Percentiles rank a stretch among this genome's conserved stretches.
Conservation (phyloP, 2,888 invertebrate species). For the Anaspis maculata region DNA sequence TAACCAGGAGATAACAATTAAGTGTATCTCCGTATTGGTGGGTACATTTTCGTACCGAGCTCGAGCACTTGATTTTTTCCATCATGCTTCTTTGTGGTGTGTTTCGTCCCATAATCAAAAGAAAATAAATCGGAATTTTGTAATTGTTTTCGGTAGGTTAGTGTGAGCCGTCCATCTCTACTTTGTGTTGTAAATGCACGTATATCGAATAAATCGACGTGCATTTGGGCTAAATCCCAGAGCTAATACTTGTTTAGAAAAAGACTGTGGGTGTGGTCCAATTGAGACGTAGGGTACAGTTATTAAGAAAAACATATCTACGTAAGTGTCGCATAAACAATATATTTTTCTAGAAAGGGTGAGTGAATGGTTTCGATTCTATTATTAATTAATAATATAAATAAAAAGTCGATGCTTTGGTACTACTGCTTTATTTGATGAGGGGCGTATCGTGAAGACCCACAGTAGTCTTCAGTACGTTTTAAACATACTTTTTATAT, state of each 20-base stretch:
- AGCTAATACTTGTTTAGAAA: slow-evolving; percentile 20
- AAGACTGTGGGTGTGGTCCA: slow-evolving; percentile 42
- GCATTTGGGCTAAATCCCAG: slow-evolving; percentile 15
- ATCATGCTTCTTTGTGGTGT: slow-evolving; percentile 7
- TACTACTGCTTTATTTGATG: slow-evolving; percentile 41
- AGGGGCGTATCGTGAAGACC: slow-evolving; percentile 10
- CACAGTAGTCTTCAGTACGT: slow-evolving; percentile 11
- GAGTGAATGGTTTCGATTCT: slow-evolving; percentile 21
- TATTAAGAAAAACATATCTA: slow-evolving; percentile 34
- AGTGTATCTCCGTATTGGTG: slow-evolving; percentile 3
- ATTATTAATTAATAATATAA: no score
- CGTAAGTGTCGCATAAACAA: slow-evolving; percentile 28
- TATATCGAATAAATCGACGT: slow-evolving; percentile 16
- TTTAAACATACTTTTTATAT: slow-evolving; percentile 19
- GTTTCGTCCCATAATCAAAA: slow-evolving; percentile 9
- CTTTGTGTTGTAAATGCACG: slow-evolving; percentile 26
- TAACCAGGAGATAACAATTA: neutral
- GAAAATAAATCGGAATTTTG: slow-evolving; percentile 6
- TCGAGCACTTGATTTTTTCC: slow-evolving; percentile 2
- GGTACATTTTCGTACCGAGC: slow-evolving; percentile 15
- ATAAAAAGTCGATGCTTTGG: slow-evolving; percentile 41
- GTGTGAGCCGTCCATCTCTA: slow-evolving; percentile 34
- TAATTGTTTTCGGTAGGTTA: slow-evolving; percentile 28
- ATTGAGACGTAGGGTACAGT: slow-evolving; percentile 30
- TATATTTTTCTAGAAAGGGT: slow-evolving; percentile 38